Base-by-base conservation (phyloP, 2,888 invertebrate genomes). In the Auanema sp. region DNA sequence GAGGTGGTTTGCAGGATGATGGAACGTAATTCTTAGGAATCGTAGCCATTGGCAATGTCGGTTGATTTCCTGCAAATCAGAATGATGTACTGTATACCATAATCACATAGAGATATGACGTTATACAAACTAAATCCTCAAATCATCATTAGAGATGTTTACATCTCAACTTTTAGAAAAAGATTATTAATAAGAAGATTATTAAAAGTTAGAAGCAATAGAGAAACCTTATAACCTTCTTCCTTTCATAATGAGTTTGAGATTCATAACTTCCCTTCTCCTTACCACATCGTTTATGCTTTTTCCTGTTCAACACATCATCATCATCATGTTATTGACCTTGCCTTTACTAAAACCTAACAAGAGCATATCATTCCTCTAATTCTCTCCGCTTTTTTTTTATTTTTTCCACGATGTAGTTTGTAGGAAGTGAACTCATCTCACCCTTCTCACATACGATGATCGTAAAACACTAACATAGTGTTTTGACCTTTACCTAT, bases 1-100 rank as follows among this genome's bases (percentile, higher is more conserved):
- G 25, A 10, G 76, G 76, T 5, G 76, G 72, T 43, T 70, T 69
- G 54, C 76, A 76, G 18, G 67, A 67, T 11, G 72, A 49, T 18
- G 76, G 76, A 24, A 65, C 66, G 42, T 63, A 65, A 14, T 70
- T 65, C 52, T 65, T 64, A 18, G 76, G 72, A 12, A 74, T 59
- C 14, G 70, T 65, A 8, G 71, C 76, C 23, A 76, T 55, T 16
- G 76, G 74, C 5, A 76, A 21, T 5, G 60, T 64, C 11, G 76
- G 76, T 53, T 76, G 76, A 16, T 66, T 58, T 57, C 69, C 75
- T 75, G 63, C 10, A 43, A 52, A 52, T 52, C 3, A 52, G 6
- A 52, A 24, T n/a, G n/a, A n/a, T n/a, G n/a, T n/a, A n/a, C 12
- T 43, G 43, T 43, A 43, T 12, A 12, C 12, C 12, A 12, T 43